Percentiles rank a stretch among this genome's conserved stretches.
Evolutionary conservation across 2,113 vertebrate genomes (phyloP).

Genomic region (Neopipo cinnamomea): DNA sequence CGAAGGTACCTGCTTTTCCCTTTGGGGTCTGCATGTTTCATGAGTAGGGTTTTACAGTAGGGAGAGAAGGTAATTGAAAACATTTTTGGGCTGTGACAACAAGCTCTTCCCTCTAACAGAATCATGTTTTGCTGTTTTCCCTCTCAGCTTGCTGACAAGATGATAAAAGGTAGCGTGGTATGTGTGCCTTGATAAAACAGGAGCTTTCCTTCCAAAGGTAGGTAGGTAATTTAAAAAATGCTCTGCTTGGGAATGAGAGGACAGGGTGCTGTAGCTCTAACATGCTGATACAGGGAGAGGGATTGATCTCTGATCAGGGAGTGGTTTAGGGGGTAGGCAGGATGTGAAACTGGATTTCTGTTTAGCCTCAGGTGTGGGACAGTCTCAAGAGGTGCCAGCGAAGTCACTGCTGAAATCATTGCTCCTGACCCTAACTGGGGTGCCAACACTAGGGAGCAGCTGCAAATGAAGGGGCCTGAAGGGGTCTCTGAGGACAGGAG

Average conservation of each 20-base stretch:
- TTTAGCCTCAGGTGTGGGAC: neutral
- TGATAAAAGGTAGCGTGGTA: neutral
- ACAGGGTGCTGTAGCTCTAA: neutral
- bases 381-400: neutral
- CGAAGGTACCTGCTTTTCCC: neutral
- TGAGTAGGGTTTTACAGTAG: neutral
- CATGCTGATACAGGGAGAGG: neutral
- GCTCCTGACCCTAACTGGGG: neutral
- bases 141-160: slow-evolving; percentile 32
- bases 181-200: neutral
- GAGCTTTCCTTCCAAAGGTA: neutral
- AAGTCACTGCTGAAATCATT: neutral
- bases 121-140: neutral
- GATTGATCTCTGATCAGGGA: neutral
- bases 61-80: neutral
- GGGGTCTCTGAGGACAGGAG: neutral
- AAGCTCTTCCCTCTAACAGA: neutral
- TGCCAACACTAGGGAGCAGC: neutral
- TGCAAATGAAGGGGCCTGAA: neutral
- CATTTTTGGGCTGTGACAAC: neutral
- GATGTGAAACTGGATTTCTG: neutral
- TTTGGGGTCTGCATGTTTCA: neutral
- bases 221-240: neutral
- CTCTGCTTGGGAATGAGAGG: neutral
- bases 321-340: neutral